Evolutionary conservation across 2,888 invertebrate genomes (phyloP).

Genomic region (Acrobasis suavella): DNA sequence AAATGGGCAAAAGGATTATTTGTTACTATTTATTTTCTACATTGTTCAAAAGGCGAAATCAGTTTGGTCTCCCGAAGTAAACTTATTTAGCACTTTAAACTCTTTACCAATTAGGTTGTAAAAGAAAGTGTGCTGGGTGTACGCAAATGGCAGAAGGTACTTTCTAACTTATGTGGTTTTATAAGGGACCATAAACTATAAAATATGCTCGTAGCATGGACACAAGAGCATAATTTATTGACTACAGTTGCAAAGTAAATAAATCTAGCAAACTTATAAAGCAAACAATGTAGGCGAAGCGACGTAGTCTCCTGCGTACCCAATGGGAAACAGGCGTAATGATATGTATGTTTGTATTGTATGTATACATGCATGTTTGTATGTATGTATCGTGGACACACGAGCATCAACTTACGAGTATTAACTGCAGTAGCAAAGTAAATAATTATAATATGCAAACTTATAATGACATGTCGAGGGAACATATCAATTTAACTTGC

Average conservation of each 20-base stretch:
- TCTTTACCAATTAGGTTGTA: too few relatives aligned
- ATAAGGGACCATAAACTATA: neutral
- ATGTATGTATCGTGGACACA: too few relatives aligned
- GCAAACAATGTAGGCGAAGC: too few relatives aligned
- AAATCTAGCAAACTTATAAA: too few relatives aligned
- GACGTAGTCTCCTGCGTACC: neutral
- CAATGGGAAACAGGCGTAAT: neutral
- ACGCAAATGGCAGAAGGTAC: too few relatives aligned
- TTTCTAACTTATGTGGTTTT: too few relatives aligned
- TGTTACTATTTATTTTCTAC: too few relatives aligned
- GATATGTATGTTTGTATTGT: neutral
- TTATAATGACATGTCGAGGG: neutral
- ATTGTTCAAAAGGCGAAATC: too few relatives aligned
- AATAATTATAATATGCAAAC: neutral
- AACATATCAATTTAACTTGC: neutral
- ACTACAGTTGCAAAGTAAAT: neutral
- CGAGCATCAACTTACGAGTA: neutral
- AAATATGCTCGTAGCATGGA: neutral
- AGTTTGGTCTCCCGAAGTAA: too few relatives aligned
- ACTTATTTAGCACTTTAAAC: too few relatives aligned
- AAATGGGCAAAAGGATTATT: too few relatives aligned
- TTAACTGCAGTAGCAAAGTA: conserved; percentile 2
- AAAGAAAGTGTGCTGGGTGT: too few relatives aligned
- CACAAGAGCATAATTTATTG: neutral
- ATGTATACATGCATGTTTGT: neutral